Percentiles rank a stretch among this genome's conserved stretches.
Evolutionary conservation across 2,888 invertebrate species (phyloP).

Genomic region (Abrostola tripartita): DNA sequence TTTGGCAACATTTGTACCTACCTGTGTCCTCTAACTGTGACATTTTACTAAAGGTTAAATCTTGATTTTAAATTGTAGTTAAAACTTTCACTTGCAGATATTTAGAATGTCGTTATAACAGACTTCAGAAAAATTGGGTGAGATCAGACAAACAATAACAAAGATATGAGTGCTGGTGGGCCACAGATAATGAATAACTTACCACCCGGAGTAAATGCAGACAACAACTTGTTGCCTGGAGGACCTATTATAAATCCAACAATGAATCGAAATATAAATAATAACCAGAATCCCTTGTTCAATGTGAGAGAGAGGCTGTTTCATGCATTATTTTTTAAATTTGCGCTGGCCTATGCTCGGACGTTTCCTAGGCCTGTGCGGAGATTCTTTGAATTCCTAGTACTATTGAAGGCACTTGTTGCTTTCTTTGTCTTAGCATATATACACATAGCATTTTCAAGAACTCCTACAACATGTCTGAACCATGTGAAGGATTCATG

Average conservation of each 20-base stretch:
- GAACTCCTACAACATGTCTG: conserved; percentile 97
- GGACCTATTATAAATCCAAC: conserved; percentile 86
- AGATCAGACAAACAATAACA: conserved; percentile 33
- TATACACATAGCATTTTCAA: conserved; percentile 97
- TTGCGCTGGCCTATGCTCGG: conserved; percentile 96
- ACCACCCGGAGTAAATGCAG: conserved; percentile 84
- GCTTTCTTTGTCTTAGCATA: conserved; percentile 97
- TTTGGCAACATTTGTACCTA: conserved; percentile 53
- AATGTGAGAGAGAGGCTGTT: conserved; percentile 97
- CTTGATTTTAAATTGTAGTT: conserved; percentile 22
- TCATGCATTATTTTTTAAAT: conserved; percentile 97
- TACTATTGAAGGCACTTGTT: conserved; percentile 92
- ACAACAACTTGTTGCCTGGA: conserved; percentile 86
- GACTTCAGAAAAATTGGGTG: conserved; percentile 36
- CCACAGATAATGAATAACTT: conserved; percentile 79
- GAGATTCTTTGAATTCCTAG: conserved; percentile 94
- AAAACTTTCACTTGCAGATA: conserved; percentile 76
- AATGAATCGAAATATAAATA: conserved; percentile 87
- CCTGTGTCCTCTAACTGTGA: conserved; percentile 71
- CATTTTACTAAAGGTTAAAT: conserved; percentile 67
- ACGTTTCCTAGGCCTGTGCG: conserved; percentile 95
- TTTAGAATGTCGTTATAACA: conserved; percentile 65
- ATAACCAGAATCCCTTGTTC: conserved; percentile 92
- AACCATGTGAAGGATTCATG: conserved; percentile 95
- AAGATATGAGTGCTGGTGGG: conserved; percentile 77